Percentiles rank a stretch among this genome's conserved stretches.
Evolutionary conservation across 1,140 invertebrate genomes (phyloP).

Genomic region (Hydropsyche tenuis): DNA sequence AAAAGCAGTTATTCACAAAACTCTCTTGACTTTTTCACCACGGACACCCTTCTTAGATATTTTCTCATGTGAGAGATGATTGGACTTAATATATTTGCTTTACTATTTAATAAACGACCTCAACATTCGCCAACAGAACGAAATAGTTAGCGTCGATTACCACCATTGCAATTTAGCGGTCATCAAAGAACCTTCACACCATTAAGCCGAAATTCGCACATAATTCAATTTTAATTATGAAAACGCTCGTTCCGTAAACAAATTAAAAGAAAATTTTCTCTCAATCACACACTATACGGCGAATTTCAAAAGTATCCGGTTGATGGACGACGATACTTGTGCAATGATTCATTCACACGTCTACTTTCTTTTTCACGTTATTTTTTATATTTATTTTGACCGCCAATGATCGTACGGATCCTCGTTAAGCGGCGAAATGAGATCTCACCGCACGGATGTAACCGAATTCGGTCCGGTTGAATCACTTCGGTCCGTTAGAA

Average conservation of each 20-base stretch:
- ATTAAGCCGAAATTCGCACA: not conserved
- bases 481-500: not conserved
- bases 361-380: slow-evolving; percentile 3
- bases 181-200: slow-evolving; percentile 2
- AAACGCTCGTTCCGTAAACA: slow-evolving; percentile 1
- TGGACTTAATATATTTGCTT: too few species aligned
- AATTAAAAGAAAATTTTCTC: not conserved
- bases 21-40: too few species aligned
- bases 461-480: not conserved
- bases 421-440: not conserved
- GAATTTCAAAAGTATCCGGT: too few species aligned
- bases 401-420: too few species aligned
- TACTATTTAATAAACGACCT: too few species aligned
- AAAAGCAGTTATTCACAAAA: too few species aligned
- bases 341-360: not conserved
- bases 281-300: too few species aligned
- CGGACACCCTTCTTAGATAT: too few species aligned
- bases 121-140: too few species aligned
- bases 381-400: too few species aligned
- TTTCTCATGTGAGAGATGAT: too few species aligned
- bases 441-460: not conserved
- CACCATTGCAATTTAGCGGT: slow-evolving; percentile 3
- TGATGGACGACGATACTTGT: too few species aligned
- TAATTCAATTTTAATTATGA: slow-evolving; percentile 8
- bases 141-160: not conserved